Conservation (phyloP, 2,797 vertebrate genomes). For the Thripadectes ignobilis region DNA sequence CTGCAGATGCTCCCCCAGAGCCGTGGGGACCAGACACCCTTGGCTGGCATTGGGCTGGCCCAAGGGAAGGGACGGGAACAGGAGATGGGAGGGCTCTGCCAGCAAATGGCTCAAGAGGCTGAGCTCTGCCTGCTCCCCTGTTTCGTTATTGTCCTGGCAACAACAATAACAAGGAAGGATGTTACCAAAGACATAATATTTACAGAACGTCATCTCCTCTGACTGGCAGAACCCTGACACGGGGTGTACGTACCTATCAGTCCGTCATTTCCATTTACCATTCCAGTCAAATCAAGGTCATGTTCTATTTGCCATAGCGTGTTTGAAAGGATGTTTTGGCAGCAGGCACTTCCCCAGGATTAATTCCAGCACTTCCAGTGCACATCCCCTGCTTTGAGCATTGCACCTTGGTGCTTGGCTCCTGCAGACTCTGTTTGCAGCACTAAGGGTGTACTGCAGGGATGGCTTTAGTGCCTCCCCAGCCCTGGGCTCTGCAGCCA, state of each 20-base stretch:
- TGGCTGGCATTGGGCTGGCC: not conserved
- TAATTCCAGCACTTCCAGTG: not conserved
- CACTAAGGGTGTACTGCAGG: not conserved
- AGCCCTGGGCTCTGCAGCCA: not conserved
- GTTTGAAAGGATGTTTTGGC: not conserved
- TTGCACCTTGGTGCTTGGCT: not conserved
- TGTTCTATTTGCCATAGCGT: not conserved
- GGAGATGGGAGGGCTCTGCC: not conserved
- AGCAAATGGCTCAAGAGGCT: not conserved
- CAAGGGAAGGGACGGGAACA: not conserved
- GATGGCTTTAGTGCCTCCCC: not conserved
- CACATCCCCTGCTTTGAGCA: not conserved
- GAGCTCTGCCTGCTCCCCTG: not conserved
- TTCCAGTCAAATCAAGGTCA: not conserved
- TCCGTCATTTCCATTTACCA: not conserved
- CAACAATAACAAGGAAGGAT: not conserved
- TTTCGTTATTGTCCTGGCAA: not conserved
- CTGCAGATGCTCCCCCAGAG: fast-evolving
- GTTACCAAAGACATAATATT: not conserved
- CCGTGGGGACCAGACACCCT: not conserved
- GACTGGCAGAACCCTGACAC: not conserved
- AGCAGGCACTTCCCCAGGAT: not conserved
- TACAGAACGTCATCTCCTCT: not conserved
- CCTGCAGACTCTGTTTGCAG: not conserved
- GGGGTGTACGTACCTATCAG: not conserved